Evolutionary conservation across 2,797 vertebrate species (phyloP), one percentile per base, ranked within the genome.

Genomic region (Urocyon cinereoargenteus): DNA sequence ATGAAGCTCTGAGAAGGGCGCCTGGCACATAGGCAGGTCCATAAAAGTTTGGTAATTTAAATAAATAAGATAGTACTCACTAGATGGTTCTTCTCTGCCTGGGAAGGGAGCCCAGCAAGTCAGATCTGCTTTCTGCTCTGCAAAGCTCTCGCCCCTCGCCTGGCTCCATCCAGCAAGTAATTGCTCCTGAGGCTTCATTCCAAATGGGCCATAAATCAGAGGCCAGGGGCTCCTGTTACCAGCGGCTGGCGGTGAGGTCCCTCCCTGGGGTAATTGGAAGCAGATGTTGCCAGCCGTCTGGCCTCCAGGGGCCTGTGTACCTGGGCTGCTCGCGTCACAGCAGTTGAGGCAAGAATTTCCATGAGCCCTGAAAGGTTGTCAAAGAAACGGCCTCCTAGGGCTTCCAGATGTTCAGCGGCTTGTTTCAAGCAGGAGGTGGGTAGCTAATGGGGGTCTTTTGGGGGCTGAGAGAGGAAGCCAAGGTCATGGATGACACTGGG

Each of bases 241-340:
- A 62, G 59, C 3, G 26, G 86, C 94, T 57, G 66, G 34, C 11
- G 3, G 75, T 21, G 49, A 95, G 34, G 70, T 36, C 40, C 92
- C 66, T 85, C 61, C 36, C 70, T 22, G 14, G 68, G 55, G 95
- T 98, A 98, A 98, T 94, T 95, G 94, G 96, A 98, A 98, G 93
- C 98, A 98, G 98, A 97, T 96, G 97, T 91, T 81, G 40, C 89
- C 89, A 93, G 90, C 57, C 85, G 3, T 7, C 28, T 77, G 77
- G 96, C 96, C 78, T 95, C 91, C 86, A 22, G 51, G 0, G 86
- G 66, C 94, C 31, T 45, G 0, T 1, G 92, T 98, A 97, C 98
- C 98, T 98, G 98, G 95, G 92, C 95, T 97, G 97, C 88, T 88
- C 78, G 36, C 7, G 7, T 64, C 92, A 68, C 51, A 34, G 34